These are phyloP conservation scores for Austrolebias charrua DNA, from an alignment of 2,797 vertebrate genomes.

Conservation along the genomic window DNA sequence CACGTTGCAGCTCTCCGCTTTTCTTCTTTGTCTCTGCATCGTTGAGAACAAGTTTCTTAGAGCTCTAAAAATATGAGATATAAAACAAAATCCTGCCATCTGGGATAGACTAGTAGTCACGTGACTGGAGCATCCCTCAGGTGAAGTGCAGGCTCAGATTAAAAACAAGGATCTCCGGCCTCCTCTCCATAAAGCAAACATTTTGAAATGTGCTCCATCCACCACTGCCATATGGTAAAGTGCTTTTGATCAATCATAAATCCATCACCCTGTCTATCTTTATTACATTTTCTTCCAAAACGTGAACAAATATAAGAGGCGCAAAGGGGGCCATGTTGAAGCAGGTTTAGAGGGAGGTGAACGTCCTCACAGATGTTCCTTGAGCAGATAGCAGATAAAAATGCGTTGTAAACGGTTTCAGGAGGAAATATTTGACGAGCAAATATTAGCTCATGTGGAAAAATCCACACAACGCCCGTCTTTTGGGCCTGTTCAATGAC, in stretches of 20 bases:
- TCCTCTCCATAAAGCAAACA: conserved; percentile 84
- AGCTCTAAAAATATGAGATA: too few species aligned
- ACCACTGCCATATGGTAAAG: conserved; percentile 90
- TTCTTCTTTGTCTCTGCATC: not conserved
- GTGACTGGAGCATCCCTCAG: conserved; percentile 77
- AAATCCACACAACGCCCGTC: conserved; percentile 81
- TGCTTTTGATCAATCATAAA: conserved; percentile 91
- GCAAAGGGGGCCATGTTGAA: conserved; percentile 74
- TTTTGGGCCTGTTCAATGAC: conserved; percentile 86
- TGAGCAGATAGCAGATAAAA: conserved; percentile 82
- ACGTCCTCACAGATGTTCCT: conserved; percentile 87
- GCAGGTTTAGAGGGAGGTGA: conserved; percentile 76
- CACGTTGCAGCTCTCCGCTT: not conserved
- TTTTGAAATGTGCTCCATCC: conserved; percentile 80
- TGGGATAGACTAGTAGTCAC: conserved; percentile 52
- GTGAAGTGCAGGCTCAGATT: conserved; percentile 67
- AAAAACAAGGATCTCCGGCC: conserved; percentile 64
- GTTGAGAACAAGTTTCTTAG: not conserved
- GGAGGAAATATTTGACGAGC: conserved; percentile 97
- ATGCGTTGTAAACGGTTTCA: conserved; percentile 88
- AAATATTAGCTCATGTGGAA: conserved; percentile 92
- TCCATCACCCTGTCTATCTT: conserved; percentile 79
- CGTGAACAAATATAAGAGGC: conserved; percentile 87
- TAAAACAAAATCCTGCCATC: too few species aligned
- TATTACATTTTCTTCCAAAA: conserved; percentile 85